Base-by-base conservation (phyloP, 2,888 invertebrate genomes). In the Idaea straminata region DNA sequence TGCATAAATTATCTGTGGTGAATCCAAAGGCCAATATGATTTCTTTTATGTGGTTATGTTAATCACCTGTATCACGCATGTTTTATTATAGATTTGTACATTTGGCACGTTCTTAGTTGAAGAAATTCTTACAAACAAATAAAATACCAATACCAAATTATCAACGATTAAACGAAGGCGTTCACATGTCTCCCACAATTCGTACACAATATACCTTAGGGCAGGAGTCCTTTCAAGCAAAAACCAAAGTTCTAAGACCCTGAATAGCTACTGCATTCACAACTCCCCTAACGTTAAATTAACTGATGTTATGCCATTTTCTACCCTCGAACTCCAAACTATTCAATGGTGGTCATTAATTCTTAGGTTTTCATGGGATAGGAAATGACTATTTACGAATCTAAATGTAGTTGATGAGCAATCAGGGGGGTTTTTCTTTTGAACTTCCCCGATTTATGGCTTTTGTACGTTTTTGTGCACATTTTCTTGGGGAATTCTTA, bases 321-420 rank as follows among this genome's bases (percentile, higher is more conserved):
- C 64, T 62, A 69, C 71, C 69, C 67, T 60, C 65, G 38, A 65
- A 69, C 69, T 69, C 67, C 66, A 60, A 64, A 64, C 69, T 64
- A 81, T 81, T 83, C 79, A 85, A 85, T 80, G 78, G 82, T 77
- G 78, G 74, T 66, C 70, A 73, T 78, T 83, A 82, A 81, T 83
- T 83, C 80, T 69, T 71, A 66, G 80, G 77, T 69, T 73, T 82
- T 78, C 80, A 79, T 73, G 68, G 75, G 72, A 79, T 78, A 76
- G 82, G 83, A 84, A 83, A 82, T 81, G 72, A 77, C 83, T 78
- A 82, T 83, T 85, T 83, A 77, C 79, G 72, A 72, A 75, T 78
- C 78, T 81, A 81, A 83, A 83, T 81, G 78, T 79, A 77, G 66
- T 72, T 81, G 80, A 82, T 83, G 81, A 81, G 78, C 81, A 78